Percentiles rank a stretch among this genome's conserved stretches.
These are phyloP conservation scores for Paraescarpia echinospica DNA, from an alignment of 1,140 invertebrate genomes.

Conservation along the genomic window DNA sequence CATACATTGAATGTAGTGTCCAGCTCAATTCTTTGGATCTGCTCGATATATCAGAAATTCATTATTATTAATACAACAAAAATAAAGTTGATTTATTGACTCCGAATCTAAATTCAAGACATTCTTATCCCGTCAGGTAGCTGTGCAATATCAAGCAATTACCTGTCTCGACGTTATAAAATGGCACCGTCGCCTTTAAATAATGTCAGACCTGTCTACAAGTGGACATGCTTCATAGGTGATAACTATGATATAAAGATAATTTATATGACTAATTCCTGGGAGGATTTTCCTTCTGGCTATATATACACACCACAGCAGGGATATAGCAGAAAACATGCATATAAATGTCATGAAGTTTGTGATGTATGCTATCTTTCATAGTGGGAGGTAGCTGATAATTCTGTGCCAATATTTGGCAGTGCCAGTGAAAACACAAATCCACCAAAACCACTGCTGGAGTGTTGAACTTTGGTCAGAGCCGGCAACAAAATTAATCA, in stretches of 20 bases:
- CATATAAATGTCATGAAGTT: neutral
- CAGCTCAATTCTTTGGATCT: no score
- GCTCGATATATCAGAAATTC: no score
- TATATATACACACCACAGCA: no score
- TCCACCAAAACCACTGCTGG: neutral
- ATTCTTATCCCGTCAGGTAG: no score
- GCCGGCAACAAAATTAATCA: neutral
- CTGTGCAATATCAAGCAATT: no score
- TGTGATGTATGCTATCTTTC: neutral
- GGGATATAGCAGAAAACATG: no score
- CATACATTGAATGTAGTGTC: no score
- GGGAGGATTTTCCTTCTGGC: no score
- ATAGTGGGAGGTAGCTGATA: neutral
- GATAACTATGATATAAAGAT: neutral
- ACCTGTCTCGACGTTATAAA: no score
- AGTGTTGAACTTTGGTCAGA: neutral
- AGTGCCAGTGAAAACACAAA: neutral
- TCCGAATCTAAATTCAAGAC: no score
- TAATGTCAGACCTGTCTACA: neutral
- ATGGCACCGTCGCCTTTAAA: neutral
- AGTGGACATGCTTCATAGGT: neutral
- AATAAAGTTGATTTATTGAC: no score
- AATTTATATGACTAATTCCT: neutral
- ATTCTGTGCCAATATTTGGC: neutral
- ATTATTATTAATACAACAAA: no score